Evolutionary conservation across 2,797 vertebrate species (phyloP).

Genomic region (Micrastur ruficollis): DNA sequence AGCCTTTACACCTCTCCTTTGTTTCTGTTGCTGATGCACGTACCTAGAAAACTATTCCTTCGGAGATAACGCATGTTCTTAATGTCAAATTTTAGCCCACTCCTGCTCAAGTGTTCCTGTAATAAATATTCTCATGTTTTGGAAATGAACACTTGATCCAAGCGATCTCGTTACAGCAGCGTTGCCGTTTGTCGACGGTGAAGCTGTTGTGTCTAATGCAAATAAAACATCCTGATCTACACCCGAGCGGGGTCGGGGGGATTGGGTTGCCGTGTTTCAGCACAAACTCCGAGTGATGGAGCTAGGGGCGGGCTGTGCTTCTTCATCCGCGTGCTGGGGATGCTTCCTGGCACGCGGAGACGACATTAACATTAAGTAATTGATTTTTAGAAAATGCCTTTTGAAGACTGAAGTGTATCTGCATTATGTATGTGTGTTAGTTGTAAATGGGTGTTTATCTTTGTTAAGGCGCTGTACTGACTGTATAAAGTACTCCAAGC

Average conservation of each 20-base stretch:
- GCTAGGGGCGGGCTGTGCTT: background rate
- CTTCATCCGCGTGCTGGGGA: accelerated
- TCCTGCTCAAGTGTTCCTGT: background rate
- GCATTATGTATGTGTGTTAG: background rate
- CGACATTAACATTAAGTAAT: accelerated
- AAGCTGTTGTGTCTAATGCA: background rate
- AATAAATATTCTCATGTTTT: background rate
- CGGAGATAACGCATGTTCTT: accelerated
- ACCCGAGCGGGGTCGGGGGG: accelerated
- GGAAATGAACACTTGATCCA: slow-evolving; percentile 23
- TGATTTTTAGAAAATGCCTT: background rate
- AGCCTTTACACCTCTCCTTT: background rate
- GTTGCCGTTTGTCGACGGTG: accelerated
- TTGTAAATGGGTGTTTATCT: background rate
- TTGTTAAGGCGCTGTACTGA: background rate
- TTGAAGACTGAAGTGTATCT: accelerated
- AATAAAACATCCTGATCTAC: accelerated
- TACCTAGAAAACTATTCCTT: accelerated
- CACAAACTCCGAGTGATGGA: accelerated
- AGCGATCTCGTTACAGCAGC: background rate
- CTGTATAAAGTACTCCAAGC: background rate
- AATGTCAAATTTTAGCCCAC: background rate
- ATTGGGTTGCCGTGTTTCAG: background rate
- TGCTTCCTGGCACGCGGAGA: background rate
- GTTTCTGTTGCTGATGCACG: accelerated